Evolutionary conservation across 2,888 invertebrate species (phyloP), one percentile per base, ranked within the genome.

Genomic region (Heliconius cydno): DNA sequence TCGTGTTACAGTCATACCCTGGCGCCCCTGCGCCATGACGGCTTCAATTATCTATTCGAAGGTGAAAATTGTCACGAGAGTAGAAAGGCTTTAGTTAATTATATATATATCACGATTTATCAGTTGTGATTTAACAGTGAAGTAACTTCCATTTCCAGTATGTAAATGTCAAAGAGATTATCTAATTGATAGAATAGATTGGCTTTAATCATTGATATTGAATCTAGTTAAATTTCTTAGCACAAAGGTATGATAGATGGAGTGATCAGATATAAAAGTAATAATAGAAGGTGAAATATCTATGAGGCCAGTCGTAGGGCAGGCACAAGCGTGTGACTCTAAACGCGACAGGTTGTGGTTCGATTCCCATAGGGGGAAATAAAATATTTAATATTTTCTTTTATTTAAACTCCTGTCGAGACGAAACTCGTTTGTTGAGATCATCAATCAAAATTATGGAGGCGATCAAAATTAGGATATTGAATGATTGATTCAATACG

Each of bases 101-200:
- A n/a, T 68, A 68, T 68, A 41, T 68, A 41, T 68, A 68, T 68
- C 38, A 41, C 22, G 68, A 38, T 68, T 68, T 41, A 68, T 68
- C 68, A 68, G 25, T n/a, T 68, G n/a, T n/a, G 12, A 38, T 68
- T 13, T 68, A n/a, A 6, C 38, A 68, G 38, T n/a, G 68, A 41
- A 4, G 68, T 68, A 68, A 68, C 38, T 68, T 41, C 38, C 38
- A 38, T 67, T 38, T 25, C 67, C 22, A 67, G 34, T 67, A 66
- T 7, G 22, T 67, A 67, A 67, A 67, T 67, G 34, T 34, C 34
- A 38, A 67, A 67, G 34, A 34, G 34, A 67, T 67, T 67, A 67
- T 67, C 67, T 46, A 71, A 71, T 71, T 52, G 41, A 52, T 70
- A 46, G 71, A 28, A 28, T 46, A 46, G 46, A 46, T 46, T 28